phyloP scores from a whole-genome alignment of 1,140 invertebrate species.

The Drosophila jambulina region DNA sequence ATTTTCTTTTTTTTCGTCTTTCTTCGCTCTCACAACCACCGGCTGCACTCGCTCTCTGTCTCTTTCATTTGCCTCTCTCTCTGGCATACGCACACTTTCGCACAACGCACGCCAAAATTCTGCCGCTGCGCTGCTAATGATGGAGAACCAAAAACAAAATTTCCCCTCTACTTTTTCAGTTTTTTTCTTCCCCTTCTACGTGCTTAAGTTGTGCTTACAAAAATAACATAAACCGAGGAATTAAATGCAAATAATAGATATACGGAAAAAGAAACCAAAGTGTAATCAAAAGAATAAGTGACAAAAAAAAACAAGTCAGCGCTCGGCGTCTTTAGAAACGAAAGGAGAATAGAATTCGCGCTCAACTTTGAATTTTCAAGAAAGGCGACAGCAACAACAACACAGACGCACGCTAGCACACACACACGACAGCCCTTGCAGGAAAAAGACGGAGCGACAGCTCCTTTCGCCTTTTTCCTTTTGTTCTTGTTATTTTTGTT shows the following conservation, averaged over 20 bases:
- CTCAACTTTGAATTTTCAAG: slow-evolving; percentile 46
- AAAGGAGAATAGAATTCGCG: slow-evolving; percentile 47
- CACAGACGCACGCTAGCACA: slow-evolving; percentile 37
- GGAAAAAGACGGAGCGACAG: slow-evolving; percentile 48
- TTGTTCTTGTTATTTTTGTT: slow-evolving; percentile 57
- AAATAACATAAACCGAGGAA: slow-evolving; percentile 31
- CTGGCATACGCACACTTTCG: slow-evolving; percentile 18
- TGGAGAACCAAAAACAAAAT: slow-evolving; percentile 34
- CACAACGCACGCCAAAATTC: slow-evolving; percentile 46
- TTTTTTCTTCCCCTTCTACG: slow-evolving; percentile 73
- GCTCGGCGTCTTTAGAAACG: slow-evolving; percentile 37
- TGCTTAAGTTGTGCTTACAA: slow-evolving; percentile 77
- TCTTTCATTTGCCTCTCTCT: slow-evolving; percentile 13
- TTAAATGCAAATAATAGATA: slow-evolving; percentile 41
- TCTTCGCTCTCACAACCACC: slow-evolving; percentile 51
- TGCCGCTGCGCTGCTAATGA: slow-evolving; percentile 56
- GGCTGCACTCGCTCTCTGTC: slow-evolving; percentile 51
- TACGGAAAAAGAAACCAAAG: slow-evolving; percentile 52
- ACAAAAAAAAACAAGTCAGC: slow-evolving; percentile 49
- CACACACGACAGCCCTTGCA: slow-evolving; percentile 25
- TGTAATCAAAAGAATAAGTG: slow-evolving; percentile 55
- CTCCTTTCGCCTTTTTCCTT: slow-evolving; percentile 70
- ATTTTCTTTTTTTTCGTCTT: slow-evolving; percentile 32
- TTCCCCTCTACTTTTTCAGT: slow-evolving; percentile 71
- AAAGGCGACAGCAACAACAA: slow-evolving; percentile 51